Evolutionary conservation across 2,113 vertebrate genomes (phyloP), one percentile per base, ranked within the genome.

Genomic region (Rutilus rutilus): DNA sequence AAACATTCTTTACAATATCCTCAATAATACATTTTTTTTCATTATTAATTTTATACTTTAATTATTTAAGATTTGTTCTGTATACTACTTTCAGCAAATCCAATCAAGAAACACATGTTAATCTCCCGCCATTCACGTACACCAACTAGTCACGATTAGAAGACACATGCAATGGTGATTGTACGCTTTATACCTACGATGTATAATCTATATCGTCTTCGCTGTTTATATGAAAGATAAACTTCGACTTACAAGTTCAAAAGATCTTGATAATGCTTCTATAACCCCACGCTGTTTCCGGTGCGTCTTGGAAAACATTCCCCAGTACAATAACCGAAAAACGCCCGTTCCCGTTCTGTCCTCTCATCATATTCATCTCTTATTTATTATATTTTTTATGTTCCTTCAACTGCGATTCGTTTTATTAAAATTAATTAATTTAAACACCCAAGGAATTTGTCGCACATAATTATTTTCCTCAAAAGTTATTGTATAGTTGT

Each of bases 211-310:
- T 30, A 30, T 45, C 36, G 6, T 33, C 5, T 82, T 52, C 0
- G 1, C 25, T 4, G 6, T 54, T 69, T 12, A 69, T 36, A 36
- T 36, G 8, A 52, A 33, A 33, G 15, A 50, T 30, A 79, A 25
- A 57, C 27, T 33, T n/a, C 0, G 15, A 75, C 90, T 89, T 83
- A 83, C 5, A 64, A 50, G 25, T 33, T 23, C 10, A 60, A 19
- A 39, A 67, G 71, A 42, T 78, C 67, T 21, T n/a, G 11, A 76
- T 1, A 1, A 17, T 7, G 82, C 67, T 86, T 52, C 21, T 12
- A 27, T 85, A 92, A 92, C 91, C 82, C 79, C 90, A 92, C 91
- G 90, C 84, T 91, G 67, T 9, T 89, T 94, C 93, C 93, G 89
- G 92, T 95, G 88, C 93, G 90, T 60, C 87, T 7, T 2, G 2